These are phyloP conservation scores for Lepidothrix coronata DNA, from an alignment of 2,113 vertebrate species.

Conservation along the genomic window DNA sequence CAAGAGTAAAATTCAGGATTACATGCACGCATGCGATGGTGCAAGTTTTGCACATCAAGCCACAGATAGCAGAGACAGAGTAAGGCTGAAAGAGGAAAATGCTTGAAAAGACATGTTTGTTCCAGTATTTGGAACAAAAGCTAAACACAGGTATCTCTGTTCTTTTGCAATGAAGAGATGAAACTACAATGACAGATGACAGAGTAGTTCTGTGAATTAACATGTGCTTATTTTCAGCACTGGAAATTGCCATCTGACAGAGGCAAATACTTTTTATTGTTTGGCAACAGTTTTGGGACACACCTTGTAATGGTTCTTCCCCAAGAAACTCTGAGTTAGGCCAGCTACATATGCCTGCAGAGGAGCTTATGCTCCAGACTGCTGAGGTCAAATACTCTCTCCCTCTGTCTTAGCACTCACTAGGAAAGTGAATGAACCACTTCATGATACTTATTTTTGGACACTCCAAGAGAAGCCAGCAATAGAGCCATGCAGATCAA, in stretches of 20 bases:
- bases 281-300: neutral
- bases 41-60: neutral
- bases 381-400: neutral
- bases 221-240: neutral
- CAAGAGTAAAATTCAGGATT: neutral
- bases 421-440: neutral
- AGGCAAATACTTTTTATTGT: neutral
- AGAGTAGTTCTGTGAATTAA: neutral
- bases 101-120: neutral
- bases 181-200: neutral
- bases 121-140: neutral
- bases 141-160: neutral
- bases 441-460: neutral
- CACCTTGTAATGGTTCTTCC: neutral
- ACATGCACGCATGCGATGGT: fast-evolving
- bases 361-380: neutral
- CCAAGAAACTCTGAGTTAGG: neutral
- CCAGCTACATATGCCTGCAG: neutral
- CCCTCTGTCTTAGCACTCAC: fast-evolving
- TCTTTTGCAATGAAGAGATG: neutral
- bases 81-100: neutral
- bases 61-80: neutral
- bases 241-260: neutral
- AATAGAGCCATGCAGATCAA: neutral
- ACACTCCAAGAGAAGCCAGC: neutral